Base-by-base conservation (phyloP, 2,888 invertebrate genomes). In the Ethmia dodecea region DNA sequence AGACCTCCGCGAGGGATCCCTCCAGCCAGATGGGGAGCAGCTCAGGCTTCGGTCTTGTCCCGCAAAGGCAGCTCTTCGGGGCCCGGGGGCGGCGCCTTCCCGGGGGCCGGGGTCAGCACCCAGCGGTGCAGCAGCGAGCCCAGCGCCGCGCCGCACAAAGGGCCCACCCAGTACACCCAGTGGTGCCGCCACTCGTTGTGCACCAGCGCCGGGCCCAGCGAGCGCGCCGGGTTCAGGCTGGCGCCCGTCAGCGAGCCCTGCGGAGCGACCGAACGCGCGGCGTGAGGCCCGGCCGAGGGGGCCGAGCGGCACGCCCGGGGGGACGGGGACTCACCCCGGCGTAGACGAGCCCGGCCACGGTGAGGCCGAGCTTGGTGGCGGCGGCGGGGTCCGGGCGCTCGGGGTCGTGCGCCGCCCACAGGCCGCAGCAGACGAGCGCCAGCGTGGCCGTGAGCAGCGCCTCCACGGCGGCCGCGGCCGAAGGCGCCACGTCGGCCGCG, bases 131-230 rank as follows among this genome's bases (percentile, higher is more conserved):
- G 62, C 50, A 65, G 52, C 47, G 72, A 52, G 36, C 59, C 76
- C 48, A 62, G 43, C 49, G 62, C 66, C 22, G 77, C 67, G 56
- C 80, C 79, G 33, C 42, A 51, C 62, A 81, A 69, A 55, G 80
- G 80, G 9, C 80, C 80, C 57, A 49, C 65, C 79, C 79, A 80
- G 72, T 79, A 80, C 60, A 92, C 94, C 94, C 94, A 94, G 51
- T 93, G 94, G 33, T 65, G 26, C 5, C 37, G 8, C 88, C 92
- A 93, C 39, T 80, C 67, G 5, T 75, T 76, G 49, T 90, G 90
- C 71, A 91, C 87, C 11, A 94, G 57, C 3, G 94, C 94, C 0
- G 94, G 93, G 2, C 87, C 94, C 38, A 94, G 88, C 44, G 89
- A 89, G 39, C 93, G 87, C 22, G 90, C 92, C 0, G 93, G 93